Evolutionary conservation across 1,140 invertebrate species (phyloP).

Genomic region (Bradysia coprophila): DNA sequence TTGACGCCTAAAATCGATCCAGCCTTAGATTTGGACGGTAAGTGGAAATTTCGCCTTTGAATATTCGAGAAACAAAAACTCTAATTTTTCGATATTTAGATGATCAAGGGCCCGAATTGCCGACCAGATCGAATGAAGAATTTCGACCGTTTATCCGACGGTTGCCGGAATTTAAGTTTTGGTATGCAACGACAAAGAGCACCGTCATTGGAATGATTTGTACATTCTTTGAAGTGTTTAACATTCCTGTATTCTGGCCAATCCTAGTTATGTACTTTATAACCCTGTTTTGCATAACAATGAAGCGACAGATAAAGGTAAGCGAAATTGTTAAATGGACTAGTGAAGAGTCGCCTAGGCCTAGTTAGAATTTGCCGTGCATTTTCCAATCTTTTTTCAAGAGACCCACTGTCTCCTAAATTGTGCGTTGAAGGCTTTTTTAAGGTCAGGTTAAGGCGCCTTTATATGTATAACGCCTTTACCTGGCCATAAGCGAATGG

Average conservation of each 20-base stretch:
- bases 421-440: too few relatives aligned
- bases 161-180: constrained; percentile 99
- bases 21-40: constrained; percentile 81
- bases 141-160: constrained; percentile 96
- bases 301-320: constrained; percentile 99
- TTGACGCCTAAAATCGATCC: constrained; percentile 98
- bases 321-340: constrained; percentile 9
- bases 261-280: constrained; percentile 99
- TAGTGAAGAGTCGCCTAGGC: background rate
- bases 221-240: constrained; percentile 95
- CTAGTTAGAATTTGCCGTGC: background rate
- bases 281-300: constrained; percentile 93
- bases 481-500: too few relatives aligned
- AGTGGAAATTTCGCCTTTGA: constrained; percentile 8
- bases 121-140: constrained; percentile 89
- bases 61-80: too few relatives aligned
- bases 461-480: too few relatives aligned
- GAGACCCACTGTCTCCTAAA: too few relatives aligned
- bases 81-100: constrained; percentile 23
- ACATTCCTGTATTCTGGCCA: constrained; percentile 99
- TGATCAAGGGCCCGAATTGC: constrained; percentile 81
- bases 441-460: too few relatives aligned
- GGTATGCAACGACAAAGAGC: constrained; percentile 93
- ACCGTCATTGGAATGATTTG: constrained; percentile 81
- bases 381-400: constrained; percentile 2